Base-by-base conservation (phyloP, 2,113 vertebrate genomes). In the Pseudopodoces humilis region DNA sequence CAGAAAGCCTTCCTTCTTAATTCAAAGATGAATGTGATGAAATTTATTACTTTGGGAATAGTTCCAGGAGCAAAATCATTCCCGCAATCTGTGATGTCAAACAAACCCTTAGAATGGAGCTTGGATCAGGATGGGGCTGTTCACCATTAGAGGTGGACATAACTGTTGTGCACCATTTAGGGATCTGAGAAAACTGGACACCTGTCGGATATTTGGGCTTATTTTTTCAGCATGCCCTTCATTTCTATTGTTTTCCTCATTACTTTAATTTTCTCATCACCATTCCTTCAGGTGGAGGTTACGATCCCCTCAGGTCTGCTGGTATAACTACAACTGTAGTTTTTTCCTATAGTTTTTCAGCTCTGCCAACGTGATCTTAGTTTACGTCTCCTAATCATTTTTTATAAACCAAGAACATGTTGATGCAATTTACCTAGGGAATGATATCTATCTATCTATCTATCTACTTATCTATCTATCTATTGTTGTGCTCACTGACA, bases 171-270 rank as follows among this genome's bases (percentile, higher is more conserved):
- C 13, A 58, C 33, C 18, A 20, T 49, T 68, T 79, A 86, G 50
- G 49, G 24, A 46, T n/a, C 47, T 91, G 30, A 43, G 65, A 85
- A 83, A 62, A 56, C 12, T 53, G 49, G 53, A 28, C 22, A 44
- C 31, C 37, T 3, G 1, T 59, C 44, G 74, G 25, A 46, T 58
- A 10, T 3, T 2, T 79, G 28, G 2, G 16, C 1, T 1, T 35
- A 28, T 86, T 92, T 75, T 60, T 24, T 72, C 39, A 78, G 17
- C 27, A 11, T 59, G 27, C 30, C 16, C 9, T 33, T 4, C 69
- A 12, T 69, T 47, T 83, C 67, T 63, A 0, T 35, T 55, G 11
- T 50, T 87, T 91, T 53, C 59, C 12, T 50, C 43, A 31, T 19
- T 1, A 55, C 30, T 87, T 84, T 24, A 15, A 9, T 64, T 83